Percentiles rank a stretch among this genome's conserved stretches.
Evolutionary conservation across 2,797 vertebrate species (phyloP).

Genomic region (Diplodus sargus): DNA sequence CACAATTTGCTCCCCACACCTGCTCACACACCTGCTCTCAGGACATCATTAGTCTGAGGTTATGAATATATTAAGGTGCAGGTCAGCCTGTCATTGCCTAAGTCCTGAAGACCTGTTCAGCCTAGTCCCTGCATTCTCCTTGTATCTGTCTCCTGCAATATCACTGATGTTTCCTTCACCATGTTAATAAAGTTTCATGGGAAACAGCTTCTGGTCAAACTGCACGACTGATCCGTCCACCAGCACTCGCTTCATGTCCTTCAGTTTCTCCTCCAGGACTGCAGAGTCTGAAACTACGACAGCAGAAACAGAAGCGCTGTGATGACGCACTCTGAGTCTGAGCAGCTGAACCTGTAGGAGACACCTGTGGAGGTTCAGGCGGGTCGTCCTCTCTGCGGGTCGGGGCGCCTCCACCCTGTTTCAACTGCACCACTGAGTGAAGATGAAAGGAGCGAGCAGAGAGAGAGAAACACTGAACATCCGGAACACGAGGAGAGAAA

Average conservation of each 20-base stretch:
- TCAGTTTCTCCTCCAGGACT: not conserved
- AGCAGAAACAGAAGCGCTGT: not conserved
- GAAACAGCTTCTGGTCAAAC: not conserved
- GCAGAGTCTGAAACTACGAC: not conserved
- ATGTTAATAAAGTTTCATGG: too few relatives aligned
- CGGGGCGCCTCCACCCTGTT: slow-evolving; percentile 39
- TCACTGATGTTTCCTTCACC: too few relatives aligned
- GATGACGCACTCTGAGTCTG: slow-evolving; percentile 1
- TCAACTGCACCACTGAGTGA: slow-evolving; percentile 51
- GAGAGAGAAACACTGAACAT: not conserved
- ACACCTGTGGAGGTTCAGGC: slow-evolving; percentile 58
- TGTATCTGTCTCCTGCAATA: too few relatives aligned
- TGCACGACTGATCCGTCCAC: too few relatives aligned
- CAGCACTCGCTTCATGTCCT: too few relatives aligned
- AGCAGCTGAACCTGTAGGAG: not conserved
- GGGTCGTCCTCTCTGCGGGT: not conserved
- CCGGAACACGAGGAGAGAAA: not conserved
- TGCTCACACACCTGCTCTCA: not conserved
- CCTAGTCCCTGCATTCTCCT: not conserved
- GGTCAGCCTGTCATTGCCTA: too few relatives aligned
- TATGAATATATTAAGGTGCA: too few relatives aligned
- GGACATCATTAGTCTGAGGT: not conserved
- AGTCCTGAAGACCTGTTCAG: too few relatives aligned
- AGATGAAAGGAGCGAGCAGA: slow-evolving; percentile 69
- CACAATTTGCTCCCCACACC: not conserved